Base-by-base conservation (phyloP, 1,140 invertebrate species). In the Capitella teleta region DNA sequence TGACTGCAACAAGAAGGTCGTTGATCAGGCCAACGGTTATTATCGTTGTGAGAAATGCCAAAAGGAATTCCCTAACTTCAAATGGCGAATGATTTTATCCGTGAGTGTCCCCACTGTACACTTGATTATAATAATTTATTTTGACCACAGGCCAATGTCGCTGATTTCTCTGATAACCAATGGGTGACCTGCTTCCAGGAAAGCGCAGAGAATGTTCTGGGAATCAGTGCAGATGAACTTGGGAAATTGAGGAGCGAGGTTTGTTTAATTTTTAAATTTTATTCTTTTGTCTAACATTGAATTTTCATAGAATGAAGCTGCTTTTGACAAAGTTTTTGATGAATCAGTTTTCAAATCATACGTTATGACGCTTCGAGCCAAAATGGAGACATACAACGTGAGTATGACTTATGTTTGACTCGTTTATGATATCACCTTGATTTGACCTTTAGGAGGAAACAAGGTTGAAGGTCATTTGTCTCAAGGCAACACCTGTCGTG, bases 11-110 rank as follows among this genome's bases (percentile, higher is more conserved):
- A 97, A 96, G 64, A 97, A 98, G 71, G 79, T 84, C 1, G 73
- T 93, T 24, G 91, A 96, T 73, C 78, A 83, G 63, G 80, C 84
- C 38, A 90, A 91, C 67, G 87, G 85, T 5, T 76, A 83, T 57
- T 98, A 82, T 66, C 78, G 88, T 52, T 98, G 95, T 69, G 94
- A 98, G 67, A 96, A 96, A 69, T 98, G 94, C 68, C 79, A 83
- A 54, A 76, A 79, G 40, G 85, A 88, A 51, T 87, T 79, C 65
- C 80, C 83, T 0, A 84, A 85, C 57, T 97, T 83, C 64, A 88
- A 86, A 58, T 92, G 88, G 73, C 77, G 91, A 38, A 69, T 95
- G 51, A 76, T 97, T 40, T 67, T 86, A 14, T 78, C 73, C 55
- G 87, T 92, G 73, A 80, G 80, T 80, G 56, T n/a, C 40, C 30